Percentiles rank a stretch among this genome's conserved stretches.
Conservation (phyloP, 1,140 invertebrate species). For the Hypothenemus hampei region DNA sequence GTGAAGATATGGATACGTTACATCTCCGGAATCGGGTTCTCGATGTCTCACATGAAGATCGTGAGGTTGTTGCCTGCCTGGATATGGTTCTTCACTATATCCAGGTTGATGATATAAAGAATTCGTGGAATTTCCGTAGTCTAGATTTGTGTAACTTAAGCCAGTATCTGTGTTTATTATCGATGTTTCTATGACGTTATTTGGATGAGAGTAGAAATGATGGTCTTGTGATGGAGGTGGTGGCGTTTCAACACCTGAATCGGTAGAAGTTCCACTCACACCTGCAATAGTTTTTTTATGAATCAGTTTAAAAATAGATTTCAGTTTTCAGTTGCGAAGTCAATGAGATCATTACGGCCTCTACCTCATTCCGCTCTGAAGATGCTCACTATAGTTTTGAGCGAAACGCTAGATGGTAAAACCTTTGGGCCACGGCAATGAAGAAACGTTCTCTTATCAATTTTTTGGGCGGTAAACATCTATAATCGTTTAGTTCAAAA, state of each 20-base stretch:
- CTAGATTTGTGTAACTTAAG: constrained; percentile 84
- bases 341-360: no score
- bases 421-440: no score
- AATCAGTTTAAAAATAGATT: not conserved
- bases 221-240: constrained; percentile 39
- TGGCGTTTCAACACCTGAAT: constrained; percentile 36
- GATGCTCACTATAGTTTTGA: no score
- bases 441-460: no score
- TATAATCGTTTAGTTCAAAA: no score
- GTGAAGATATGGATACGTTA: constrained; percentile 45
- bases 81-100: constrained; percentile 31
- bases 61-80: constrained; percentile 28
- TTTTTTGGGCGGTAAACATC: no score
- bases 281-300: no score
- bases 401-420: no score
- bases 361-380: no score
- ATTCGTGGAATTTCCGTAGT: constrained; percentile 53
- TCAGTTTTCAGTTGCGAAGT: no score
- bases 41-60: constrained; percentile 38
- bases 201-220: constrained; percentile 42
- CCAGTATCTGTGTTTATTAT: constrained; percentile 82
- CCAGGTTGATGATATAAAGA: constrained; percentile 29
- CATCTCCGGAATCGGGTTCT: constrained; percentile 39
- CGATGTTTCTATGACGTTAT: constrained; percentile 47
- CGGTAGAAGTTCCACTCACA: constrained; percentile 21